Conservation (phyloP, 2,113 vertebrate genomes). For the Dascyllus trimaculatus region DNA sequence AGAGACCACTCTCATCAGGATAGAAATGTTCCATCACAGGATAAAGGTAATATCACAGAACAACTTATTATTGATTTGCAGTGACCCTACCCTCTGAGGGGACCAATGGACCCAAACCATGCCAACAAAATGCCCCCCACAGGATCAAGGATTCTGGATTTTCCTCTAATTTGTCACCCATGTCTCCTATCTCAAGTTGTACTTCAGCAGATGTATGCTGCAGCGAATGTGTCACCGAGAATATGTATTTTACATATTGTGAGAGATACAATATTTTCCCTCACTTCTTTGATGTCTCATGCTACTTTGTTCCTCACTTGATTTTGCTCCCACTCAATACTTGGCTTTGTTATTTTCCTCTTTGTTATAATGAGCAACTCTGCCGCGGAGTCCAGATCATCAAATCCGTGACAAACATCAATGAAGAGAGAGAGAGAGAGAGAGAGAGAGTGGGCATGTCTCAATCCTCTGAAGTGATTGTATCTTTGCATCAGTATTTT, state of each 20-base stretch:
- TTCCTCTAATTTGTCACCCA: too few relatives aligned
- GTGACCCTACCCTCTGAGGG: too few relatives aligned
- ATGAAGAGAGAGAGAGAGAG: conserved; percentile 16
- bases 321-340: conserved; percentile 53
- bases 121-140: too few relatives aligned
- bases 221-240: conserved; percentile 19
- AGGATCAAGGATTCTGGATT: too few relatives aligned
- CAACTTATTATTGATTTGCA: too few relatives aligned
- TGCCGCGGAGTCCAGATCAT: conserved; percentile 48
- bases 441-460: conserved; percentile 29
- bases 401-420: conserved; percentile 63
- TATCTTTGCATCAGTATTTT: conserved; percentile 7
- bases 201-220: neutral
- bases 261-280: conserved; percentile 6
- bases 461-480: conserved; percentile 44
- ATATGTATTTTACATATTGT: conserved; percentile 12
- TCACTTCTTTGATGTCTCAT: conserved; percentile 46
- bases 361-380: conserved; percentile 59
- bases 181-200: too few relatives aligned
- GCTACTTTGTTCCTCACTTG: conserved; percentile 40
- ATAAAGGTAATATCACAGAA: too few relatives aligned
- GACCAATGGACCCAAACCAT: too few relatives aligned
- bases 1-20: too few relatives aligned
- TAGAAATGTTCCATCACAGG: too few relatives aligned
- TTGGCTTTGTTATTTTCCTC: conserved; percentile 57